Evolutionary conservation across 1,140 invertebrate genomes (phyloP).

Genomic region (Phenacoccus solenopsis): DNA sequence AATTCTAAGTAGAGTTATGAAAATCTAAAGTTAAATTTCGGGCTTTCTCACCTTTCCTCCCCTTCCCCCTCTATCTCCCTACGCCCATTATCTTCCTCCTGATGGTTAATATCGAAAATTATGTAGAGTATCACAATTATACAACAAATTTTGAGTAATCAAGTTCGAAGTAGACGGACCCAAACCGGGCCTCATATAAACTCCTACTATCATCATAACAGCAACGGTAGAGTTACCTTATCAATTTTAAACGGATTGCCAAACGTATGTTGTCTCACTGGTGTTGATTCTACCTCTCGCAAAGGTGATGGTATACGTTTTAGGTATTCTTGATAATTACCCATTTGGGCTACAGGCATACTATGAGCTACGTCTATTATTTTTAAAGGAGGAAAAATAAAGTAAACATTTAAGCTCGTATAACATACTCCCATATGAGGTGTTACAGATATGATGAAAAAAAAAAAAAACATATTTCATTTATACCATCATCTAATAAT

Average conservation of each 20-base stretch:
- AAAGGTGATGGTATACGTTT: conserved; percentile 84
- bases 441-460: too few species aligned
- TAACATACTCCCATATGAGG: too few species aligned
- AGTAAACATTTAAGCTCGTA: background rate
- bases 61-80: too few species aligned
- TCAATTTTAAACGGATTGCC: conserved; percentile 98
- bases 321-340: conserved; percentile 96
- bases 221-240: conserved; percentile 41
- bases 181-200: too few species aligned
- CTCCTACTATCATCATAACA: background rate
- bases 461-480: background rate
- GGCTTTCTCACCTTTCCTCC: too few species aligned
- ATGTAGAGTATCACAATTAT: too few species aligned
- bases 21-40: too few species aligned
- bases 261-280: conserved; percentile 96
- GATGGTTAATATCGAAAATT: too few species aligned
- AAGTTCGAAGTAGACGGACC: too few species aligned
- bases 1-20: too few species aligned
- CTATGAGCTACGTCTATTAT: conserved; percentile 72
- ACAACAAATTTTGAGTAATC: too few species aligned
- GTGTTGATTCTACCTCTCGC: conserved; percentile 85
- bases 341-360: conserved; percentile 94
- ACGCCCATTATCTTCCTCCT: too few species aligned
- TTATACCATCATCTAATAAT: conserved; percentile 60
- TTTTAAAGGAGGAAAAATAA: conserved; percentile 22